Conservation (phyloP, 2,888 invertebrate genomes). For the Hartigia nigra region DNA sequence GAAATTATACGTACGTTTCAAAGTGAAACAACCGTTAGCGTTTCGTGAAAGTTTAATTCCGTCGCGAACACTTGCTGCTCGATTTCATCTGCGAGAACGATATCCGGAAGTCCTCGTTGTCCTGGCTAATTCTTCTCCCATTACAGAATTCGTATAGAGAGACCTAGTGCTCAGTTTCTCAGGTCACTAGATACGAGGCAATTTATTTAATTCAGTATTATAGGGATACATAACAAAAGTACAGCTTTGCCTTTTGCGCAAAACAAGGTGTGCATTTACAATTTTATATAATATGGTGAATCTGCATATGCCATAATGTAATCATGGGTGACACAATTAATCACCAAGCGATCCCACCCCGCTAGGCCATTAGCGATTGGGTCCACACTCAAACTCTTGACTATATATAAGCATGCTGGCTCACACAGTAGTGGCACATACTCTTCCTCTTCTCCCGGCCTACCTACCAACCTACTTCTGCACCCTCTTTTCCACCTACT, state of each 20-base stretch:
- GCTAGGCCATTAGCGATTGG: conserved; percentile 53
- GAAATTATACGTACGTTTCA: conserved; percentile 43
- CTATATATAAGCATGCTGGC: not conserved
- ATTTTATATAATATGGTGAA: conserved; percentile 42
- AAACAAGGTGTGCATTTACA: too few relatives aligned
- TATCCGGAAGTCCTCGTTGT: conserved; percentile 1
- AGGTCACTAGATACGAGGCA: not conserved
- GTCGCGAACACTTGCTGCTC: conserved; percentile 5
- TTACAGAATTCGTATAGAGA: not conserved
- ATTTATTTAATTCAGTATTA: not conserved
- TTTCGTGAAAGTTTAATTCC: conserved; percentile 46
- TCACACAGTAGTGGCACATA: not conserved
- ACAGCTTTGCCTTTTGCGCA: not conserved
- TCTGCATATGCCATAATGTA: conserved; percentile 53
- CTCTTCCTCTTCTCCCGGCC: not conserved
- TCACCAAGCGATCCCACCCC: conserved; percentile 54
- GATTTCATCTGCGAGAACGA: conserved; percentile 29
- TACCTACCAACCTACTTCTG: not conserved
- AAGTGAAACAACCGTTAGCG: conserved; percentile 58
- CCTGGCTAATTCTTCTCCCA: not conserved
- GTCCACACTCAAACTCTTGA: conserved; percentile 22
- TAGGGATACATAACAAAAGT: not conserved
- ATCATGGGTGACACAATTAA: conserved; percentile 62
- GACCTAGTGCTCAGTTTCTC: not conserved
- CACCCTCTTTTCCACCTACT: conserved; percentile 4